Percentiles rank a stretch among this genome's conserved stretches.
Conservation (phyloP, 2,113 vertebrate species). For the Odobenus rosmarus region DNA sequence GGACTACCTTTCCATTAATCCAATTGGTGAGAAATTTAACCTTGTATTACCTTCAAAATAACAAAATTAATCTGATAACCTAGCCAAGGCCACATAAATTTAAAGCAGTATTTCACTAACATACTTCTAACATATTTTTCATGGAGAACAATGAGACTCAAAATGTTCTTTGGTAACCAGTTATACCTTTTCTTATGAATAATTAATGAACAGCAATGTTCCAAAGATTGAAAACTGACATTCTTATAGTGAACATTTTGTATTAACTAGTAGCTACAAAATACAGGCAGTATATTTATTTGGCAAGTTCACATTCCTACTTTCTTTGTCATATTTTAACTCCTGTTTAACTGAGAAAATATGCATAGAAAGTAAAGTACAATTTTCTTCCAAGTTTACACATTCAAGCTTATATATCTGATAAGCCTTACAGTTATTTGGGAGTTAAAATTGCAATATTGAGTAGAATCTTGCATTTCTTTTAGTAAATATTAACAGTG, state of each 20-base stretch:
- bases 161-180: background rate
- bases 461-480: background rate
- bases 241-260: constrained; percentile 12
- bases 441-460: background rate
- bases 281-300: background rate
- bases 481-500: background rate
- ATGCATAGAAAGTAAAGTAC: background rate
- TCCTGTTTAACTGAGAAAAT: background rate
- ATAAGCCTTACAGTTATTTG: background rate
- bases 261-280: background rate
- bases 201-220: background rate
- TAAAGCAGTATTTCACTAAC: background rate
- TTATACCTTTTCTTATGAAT: background rate
- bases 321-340: background rate
- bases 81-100: background rate
- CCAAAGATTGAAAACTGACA: background rate
- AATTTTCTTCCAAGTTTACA: background rate
- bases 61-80: background rate
- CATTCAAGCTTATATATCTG: background rate
- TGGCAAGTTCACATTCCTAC: background rate
- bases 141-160: background rate
- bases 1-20: background rate
- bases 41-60: background rate
- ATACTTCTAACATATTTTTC: background rate
- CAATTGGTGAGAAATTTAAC: background rate